phyloP scores from a whole-genome alignment of 1,140 invertebrate species.

The Agrilus planipennis region DNA sequence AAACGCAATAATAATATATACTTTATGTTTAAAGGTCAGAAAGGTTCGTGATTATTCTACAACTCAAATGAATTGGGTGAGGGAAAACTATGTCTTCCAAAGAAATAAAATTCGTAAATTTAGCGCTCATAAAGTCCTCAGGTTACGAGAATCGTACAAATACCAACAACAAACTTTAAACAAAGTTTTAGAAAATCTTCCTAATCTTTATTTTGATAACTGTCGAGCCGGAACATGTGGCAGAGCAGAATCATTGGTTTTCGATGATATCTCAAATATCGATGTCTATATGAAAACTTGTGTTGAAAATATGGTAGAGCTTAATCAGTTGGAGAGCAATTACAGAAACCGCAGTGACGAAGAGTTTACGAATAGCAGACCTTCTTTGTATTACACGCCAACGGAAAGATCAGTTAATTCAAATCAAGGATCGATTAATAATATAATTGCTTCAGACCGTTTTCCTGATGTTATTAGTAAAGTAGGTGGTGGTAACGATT shows the following conservation, averaged over 20 bases:
- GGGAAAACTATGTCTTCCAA: conserved; percentile 92
- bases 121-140: conserved; percentile 78
- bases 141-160: conserved; percentile 85
- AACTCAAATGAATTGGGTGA: conserved; percentile 79
- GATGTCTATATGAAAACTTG: conserved; percentile 54
- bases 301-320: conserved; percentile 40
- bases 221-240: conserved; percentile 78
- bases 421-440: too few relatives aligned
- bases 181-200: conserved; percentile 87
- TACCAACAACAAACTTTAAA: conserved; percentile 89
- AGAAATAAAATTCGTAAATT: conserved; percentile 89
- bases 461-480: too few relatives aligned
- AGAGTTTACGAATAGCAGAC: conserved; percentile 48
- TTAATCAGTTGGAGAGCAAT: conserved; percentile 19
- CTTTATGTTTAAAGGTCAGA: conserved; percentile 49
- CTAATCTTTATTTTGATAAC: conserved; percentile 86
- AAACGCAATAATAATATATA: too few relatives aligned
- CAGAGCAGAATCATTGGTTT: conserved; percentile 60
- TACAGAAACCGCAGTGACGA: conserved; percentile 42
- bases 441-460: too few relatives aligned
- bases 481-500: too few relatives aligned
- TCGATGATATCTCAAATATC: conserved; percentile 46
- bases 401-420: conserved; percentile 43
- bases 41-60: conserved; percentile 82
- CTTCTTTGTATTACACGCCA: conserved; percentile 69